Evolutionary conservation across 2,888 invertebrate genomes (phyloP), one percentile per base, ranked within the genome.

Genomic region (Temnothorax ravouxi): DNA sequence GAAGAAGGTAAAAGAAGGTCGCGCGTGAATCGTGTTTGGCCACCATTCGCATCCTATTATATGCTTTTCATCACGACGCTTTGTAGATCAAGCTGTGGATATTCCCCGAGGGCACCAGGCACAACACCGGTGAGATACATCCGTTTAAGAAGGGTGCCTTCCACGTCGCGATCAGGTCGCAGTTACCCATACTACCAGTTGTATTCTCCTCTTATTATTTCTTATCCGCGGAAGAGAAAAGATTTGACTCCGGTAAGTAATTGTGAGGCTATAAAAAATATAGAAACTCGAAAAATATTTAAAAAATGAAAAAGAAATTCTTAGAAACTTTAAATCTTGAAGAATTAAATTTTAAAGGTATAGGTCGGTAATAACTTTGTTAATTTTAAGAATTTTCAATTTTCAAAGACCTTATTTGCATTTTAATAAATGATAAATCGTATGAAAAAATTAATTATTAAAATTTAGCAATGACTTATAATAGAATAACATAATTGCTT

Each of bases 121-220:
- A 96, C 91, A 98, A 97, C 91, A 97, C 97, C 47, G 98, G 97
- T 25, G 96, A 97, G 92, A 96, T 99, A 95, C 97, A 99, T 93
- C 96, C 97, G 1, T 99, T 99, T 95, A 99, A 99, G 95, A 99
- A 99, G 95, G 99, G 99, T 77, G 99, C 99, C 80, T 99, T 99
- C 95, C 98, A 99, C 95, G 96, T 99, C 93, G 99, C 99, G 74
- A 97, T 99, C 91, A 97, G 97, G 93, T 97, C 97, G 41, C 98
- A 98, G 95, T 96, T 98, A 91, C 99, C 99, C 44, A 97, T 99
- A 88, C 95, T 98, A 95, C 99, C 99, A 11, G 97, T 99, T 71
- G 98, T 99, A 44, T 97, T 97, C 94, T 98, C 98, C 91, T 97
- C 97, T 86, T 99, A 98, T 95, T 96, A 96, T 93, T 98, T 98